Evolutionary conservation across 1,140 invertebrate species (phyloP).

Genomic region (Scaptodrosophila lebanonensis): DNA sequence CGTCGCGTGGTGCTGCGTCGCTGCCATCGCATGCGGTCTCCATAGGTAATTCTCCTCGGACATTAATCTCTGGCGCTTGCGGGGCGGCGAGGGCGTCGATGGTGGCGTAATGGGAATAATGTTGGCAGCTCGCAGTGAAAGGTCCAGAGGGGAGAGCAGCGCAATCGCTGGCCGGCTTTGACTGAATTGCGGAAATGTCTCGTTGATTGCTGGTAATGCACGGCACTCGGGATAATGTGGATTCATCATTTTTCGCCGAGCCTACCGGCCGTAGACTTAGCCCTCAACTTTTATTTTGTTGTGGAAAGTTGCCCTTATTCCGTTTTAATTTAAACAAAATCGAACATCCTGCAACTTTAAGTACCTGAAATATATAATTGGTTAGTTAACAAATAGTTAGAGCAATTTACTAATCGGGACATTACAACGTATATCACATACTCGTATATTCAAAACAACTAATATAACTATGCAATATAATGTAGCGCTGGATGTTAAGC

Average conservation of each 20-base stretch:
- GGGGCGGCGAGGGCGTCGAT: constrained; percentile 80
- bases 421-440: too few relatives aligned
- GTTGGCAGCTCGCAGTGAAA: constrained; percentile 78
- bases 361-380: too few relatives aligned
- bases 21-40: constrained; percentile 72
- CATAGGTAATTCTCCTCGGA: constrained; percentile 77
- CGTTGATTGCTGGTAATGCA: constrained; percentile 70
- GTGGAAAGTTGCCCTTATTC: too few relatives aligned
- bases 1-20: constrained; percentile 55
- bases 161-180: constrained; percentile 51
- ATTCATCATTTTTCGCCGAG: constrained; percentile 29
- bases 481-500: too few relatives aligned
- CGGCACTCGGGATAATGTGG: constrained; percentile 59
- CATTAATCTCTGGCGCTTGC: constrained; percentile 78
- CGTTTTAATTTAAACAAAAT: too few relatives aligned
- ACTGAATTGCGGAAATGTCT: constrained; percentile 74
- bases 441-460: too few relatives aligned
- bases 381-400: too few relatives aligned
- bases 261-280: constrained; percentile 3
- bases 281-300: too few relatives aligned
- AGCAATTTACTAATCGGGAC: too few relatives aligned
- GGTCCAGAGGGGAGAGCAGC: constrained; percentile 79
- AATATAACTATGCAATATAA: too few relatives aligned
- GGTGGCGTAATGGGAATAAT: constrained; percentile 80
- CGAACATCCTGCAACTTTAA: too few relatives aligned